Evolutionary conservation across 2,797 vertebrate species (phyloP).

Genomic region (Labroides dimidiatus): DNA sequence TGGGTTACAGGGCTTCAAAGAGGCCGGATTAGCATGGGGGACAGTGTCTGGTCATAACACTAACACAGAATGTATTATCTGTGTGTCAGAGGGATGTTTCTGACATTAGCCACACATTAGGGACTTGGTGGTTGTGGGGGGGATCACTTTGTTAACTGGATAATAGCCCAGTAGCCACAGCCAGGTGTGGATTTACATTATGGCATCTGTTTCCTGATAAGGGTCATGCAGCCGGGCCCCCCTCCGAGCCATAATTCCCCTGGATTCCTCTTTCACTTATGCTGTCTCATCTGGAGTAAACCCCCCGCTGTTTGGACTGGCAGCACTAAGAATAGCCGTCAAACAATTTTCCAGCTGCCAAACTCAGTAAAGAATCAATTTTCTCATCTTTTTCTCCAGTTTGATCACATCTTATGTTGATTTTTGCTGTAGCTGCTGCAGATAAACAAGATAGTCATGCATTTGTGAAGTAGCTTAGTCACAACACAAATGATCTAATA

Average conservation of each 20-base stretch:
- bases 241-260: slow-evolving; percentile 25
- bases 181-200: slow-evolving; percentile 68
- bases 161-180: slow-evolving; percentile 66
- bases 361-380: slow-evolving; percentile 14
- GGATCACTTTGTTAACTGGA: slow-evolving; percentile 58
- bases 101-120: slow-evolving; percentile 53
- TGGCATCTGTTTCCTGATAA: slow-evolving; percentile 49
- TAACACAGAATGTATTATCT: slow-evolving; percentile 45
- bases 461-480: neutral
- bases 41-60: slow-evolving; percentile 24
- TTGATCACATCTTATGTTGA: too few species aligned
- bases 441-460: neutral
- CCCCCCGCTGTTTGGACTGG: slow-evolving; percentile 21
- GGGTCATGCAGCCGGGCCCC: slow-evolving; percentile 23
- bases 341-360: slow-evolving; percentile 33
- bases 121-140: neutral
- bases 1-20: slow-evolving; percentile 55
- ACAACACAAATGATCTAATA: neutral
- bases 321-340: slow-evolving; percentile 27
- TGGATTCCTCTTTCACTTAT: slow-evolving; percentile 19
- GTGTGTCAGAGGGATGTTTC: slow-evolving; percentile 47
- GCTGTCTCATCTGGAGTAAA: slow-evolving; percentile 32
- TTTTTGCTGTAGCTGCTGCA: neutral
- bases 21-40: slow-evolving; percentile 45
- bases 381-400: neutral